Base-by-base conservation (phyloP, 2,113 vertebrate genomes). In the Psittacula cyanocephala region DNA sequence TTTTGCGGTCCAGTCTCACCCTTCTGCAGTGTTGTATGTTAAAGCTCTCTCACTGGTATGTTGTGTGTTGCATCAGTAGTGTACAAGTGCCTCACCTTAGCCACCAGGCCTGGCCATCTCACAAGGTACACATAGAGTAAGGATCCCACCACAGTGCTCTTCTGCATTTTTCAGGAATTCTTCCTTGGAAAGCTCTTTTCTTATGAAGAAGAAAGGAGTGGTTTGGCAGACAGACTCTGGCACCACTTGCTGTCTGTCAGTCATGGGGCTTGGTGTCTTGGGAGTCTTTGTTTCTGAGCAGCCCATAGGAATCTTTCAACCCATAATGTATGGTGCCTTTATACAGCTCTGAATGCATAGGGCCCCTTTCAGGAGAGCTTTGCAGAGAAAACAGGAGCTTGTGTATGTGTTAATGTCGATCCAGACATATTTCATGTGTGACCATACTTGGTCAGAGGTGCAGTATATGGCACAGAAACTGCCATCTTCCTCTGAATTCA, bases 1-100 rank as follows among this genome's bases (percentile, higher is more conserved):
- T 50, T 23, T 62, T 5, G 2, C 15, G 47, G 13, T 49, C 44
- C 35, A 6, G 0, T 46, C 49, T 78, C 0, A 1, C 33, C 28
- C 10, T 72, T 28, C 29, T 20, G 27, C 9, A 11, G 0, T 0
- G 3, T 46, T 19, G 18, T 70, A 27, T 50, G 55, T 41, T 41
- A 35, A 35, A 39, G n/a, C 31, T 64, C 13, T 19, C 43, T 39
- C 11, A 33, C 47, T 39, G 27, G 2, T 64, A 10, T 6, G 10
- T n/a, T 60, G 13, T 18, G 31, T 85, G 17, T 79, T 75, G 31
- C 46, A 2, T 18, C 63, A 33, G 55, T 46, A 57, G 50, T 27
- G 11, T 47, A 16, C 44, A 37, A 27, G 44, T n/a, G 19, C 28
- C 49, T 71, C 2, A 0, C 7, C 2, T 14, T 64, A 22, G 18